Percentiles rank a stretch among this genome's conserved stretches.
Evolutionary conservation across 2,888 invertebrate genomes (phyloP).

Genomic region (Operophtera brumata): DNA sequence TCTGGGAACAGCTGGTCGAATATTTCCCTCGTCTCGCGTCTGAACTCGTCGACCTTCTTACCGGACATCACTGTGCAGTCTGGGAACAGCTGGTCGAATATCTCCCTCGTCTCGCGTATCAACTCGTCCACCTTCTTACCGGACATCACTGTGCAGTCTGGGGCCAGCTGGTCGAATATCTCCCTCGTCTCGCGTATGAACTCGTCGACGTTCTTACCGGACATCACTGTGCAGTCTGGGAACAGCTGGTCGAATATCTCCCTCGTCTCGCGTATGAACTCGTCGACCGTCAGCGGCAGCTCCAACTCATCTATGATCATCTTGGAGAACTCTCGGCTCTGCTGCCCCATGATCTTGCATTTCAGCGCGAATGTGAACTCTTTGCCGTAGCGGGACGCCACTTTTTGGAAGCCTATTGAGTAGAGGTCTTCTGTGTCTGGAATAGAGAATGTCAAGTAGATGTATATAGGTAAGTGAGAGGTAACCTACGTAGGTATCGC

Average conservation of each 20-base stretch:
- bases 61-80: too few species aligned
- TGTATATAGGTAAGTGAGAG: too few species aligned
- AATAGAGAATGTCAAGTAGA: too few species aligned
- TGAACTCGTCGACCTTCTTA: too few species aligned
- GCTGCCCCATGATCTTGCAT: constrained; percentile 86
- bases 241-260: constrained; percentile 81
- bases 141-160: constrained; percentile 83
- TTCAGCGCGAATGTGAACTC: constrained; percentile 90
- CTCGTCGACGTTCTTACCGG: constrained; percentile 83
- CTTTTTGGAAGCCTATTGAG: constrained; percentile 85
- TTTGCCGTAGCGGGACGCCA: constrained; percentile 85
- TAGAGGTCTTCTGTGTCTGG: constrained; percentile 91
- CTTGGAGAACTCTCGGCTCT: constrained; percentile 81
- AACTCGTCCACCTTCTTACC: constrained; percentile 80
- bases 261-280: constrained; percentile 82
- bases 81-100: too few species aligned
- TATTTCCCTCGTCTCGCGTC: too few species aligned
- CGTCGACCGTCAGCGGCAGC: constrained; percentile 84
- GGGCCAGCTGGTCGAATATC: constrained; percentile 81
- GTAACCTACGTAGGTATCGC: too few species aligned
- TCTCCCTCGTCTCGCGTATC: too few species aligned
- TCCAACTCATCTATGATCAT: constrained; percentile 81
- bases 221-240: constrained; percentile 82
- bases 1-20: too few species aligned
- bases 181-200: constrained; percentile 80